Conservation (phyloP, 2,888 invertebrate species). For the Meteorus cinctellus region DNA sequence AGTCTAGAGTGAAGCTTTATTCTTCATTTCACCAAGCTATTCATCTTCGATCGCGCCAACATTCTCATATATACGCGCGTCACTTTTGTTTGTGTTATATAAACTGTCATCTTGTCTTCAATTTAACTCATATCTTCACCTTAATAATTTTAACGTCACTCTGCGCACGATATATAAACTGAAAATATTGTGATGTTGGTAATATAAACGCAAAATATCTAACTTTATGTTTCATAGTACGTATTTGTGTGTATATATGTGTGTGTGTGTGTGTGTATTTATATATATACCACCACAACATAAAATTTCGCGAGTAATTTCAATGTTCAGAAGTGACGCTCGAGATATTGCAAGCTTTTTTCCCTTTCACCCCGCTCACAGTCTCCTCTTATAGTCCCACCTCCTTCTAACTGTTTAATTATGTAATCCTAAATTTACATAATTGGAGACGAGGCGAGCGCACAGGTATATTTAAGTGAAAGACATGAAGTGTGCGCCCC, state of each 20-base stretch:
- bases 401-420: constrained; percentile 63
- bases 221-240: not conserved
- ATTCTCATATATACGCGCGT: constrained; percentile 55
- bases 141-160: constrained; percentile 8
- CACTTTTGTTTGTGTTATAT: constrained; percentile 35
- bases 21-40: constrained; percentile 59
- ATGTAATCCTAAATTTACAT: constrained; percentile 67
- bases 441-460: constrained; percentile 55
- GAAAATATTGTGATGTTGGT: not conserved
- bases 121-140: not conserved
- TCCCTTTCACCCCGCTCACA: not conserved
- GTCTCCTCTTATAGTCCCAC: constrained; percentile 19
- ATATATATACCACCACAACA: not conserved
- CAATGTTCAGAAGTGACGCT: constrained; percentile 15
- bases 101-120: not conserved
- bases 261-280: not conserved
- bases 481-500: constrained; percentile 32
- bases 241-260: not conserved
- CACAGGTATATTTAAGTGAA: constrained; percentile 35
- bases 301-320: constrained; percentile 32
- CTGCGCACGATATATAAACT: not conserved
- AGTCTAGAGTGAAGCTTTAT: constrained; percentile 51
- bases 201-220: not conserved
- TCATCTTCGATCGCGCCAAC: constrained; percentile 55
- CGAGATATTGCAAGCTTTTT: constrained; percentile 4